Percentiles rank a stretch among this genome's conserved stretches.
Conservation (phyloP, 2,113 vertebrate species). For the Prolemur simus region DNA sequence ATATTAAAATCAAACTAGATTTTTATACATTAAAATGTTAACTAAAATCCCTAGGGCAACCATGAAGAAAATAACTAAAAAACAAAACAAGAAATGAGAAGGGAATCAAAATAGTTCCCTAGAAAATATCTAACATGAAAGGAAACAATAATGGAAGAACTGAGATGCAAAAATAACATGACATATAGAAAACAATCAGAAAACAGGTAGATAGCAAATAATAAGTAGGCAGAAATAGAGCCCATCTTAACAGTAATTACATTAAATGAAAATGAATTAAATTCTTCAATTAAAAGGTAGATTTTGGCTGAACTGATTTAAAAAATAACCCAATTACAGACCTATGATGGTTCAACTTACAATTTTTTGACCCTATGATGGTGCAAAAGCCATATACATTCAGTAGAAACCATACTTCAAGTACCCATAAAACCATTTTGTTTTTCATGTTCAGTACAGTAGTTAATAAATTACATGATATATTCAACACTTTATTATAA, state of each 20-base stretch:
- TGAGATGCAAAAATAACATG: neutral
- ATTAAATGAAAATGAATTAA: neutral
- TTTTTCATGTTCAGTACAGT: neutral
- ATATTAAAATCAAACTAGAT: neutral
- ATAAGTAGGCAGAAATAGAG: neutral
- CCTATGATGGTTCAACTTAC: neutral
- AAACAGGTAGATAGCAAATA: neutral
- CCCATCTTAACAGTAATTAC: neutral
- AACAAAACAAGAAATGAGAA: neutral
- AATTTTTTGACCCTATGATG: neutral
- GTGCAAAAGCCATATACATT: neutral
- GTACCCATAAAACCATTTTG: neutral
- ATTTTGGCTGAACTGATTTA: neutral
- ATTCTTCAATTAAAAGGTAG: no score
- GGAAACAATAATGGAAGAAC: neutral
- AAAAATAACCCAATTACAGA: neutral
- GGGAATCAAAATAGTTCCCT: neutral
- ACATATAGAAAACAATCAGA: neutral
- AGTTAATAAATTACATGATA: neutral
- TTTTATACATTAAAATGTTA: neutral
- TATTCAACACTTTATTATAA: neutral
- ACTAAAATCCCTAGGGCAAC: neutral
- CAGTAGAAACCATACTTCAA: neutral
- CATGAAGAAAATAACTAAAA: neutral
- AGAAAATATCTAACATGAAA: neutral